Evolutionary conservation across 92 coral and sea anemone genomes (phyloP).

Genomic region (Zoanthus sansibaricus): DNA sequence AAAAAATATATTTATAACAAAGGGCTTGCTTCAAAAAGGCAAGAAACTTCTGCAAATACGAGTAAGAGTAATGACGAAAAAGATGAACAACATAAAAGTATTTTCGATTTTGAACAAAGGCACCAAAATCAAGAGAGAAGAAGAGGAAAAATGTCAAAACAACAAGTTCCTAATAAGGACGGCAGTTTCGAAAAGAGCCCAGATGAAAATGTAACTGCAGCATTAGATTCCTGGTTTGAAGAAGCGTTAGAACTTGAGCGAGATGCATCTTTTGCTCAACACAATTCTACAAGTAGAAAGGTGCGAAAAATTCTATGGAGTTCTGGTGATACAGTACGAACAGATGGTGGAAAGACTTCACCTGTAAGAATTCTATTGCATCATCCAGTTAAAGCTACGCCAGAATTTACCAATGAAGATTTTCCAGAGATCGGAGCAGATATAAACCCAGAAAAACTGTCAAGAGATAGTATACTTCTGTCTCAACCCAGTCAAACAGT

Average conservation of each 20-base stretch:
- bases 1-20: not conserved
- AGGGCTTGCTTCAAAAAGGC: not conserved
- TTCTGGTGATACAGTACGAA: not conserved
- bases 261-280: not conserved
- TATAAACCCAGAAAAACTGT: not conserved
- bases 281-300: not conserved
- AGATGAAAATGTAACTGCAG: not conserved
- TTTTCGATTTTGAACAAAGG: not conserved
- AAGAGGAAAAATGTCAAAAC: not conserved
- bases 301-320: not conserved
- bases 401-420: constrained; percentile 34
- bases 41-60: not conserved
- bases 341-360: not conserved
- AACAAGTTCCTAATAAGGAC: not conserved
- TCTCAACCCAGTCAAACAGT: constrained; percentile 3
- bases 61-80: not conserved
- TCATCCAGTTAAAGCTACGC: not conserved
- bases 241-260: not conserved
- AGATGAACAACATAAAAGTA: not conserved
- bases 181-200: not conserved
- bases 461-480: not conserved
- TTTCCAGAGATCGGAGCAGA: constrained; percentile 34
- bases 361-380: not conserved
- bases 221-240: constrained; percentile 4
- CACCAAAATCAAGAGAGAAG: not conserved